Evolutionary conservation across 2,888 invertebrate species (phyloP), one percentile per base, ranked within the genome.

Genomic region (Monochamus alternatus): DNA sequence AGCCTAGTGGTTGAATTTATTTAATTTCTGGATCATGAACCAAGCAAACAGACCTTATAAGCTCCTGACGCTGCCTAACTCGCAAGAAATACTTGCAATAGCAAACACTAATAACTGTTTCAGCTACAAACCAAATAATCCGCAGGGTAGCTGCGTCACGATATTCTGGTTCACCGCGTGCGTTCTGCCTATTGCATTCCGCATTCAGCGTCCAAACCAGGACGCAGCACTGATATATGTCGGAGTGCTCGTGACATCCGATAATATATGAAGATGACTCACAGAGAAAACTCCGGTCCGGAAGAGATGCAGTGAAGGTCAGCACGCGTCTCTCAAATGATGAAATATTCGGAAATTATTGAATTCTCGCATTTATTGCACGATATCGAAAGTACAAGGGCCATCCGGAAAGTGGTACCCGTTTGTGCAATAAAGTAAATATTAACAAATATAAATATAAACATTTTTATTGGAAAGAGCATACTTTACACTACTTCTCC

Each of bases 231-330:
- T 86, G 86, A 86, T 86, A 84, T 85, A 86, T 86, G 82, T 80
- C 79, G 81, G 59, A 77, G 79, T 86, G 85, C 73, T 76, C 76
- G 74, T 85, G 86, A 86, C 86, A 83, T 84, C 83, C 83, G 85
- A 85, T 85, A 84, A 86, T 84, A 83, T 86, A 85, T 85, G 84
- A 83, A 81, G 84, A 85, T 86, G 86, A 86, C 82, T 86, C 86
- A 85, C 78, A 55, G 65, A 60, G 59, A 55, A 75, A 73, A 62
- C 64, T 73, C 66, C 74, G 73, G 60, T 70, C 73, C 60, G 51
- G 75, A 71, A 71, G 71, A 70, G 63, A 44, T 22, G 62, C 43
- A 43, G 12, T 47, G 30, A 62, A 38, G 38, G 38, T 38, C 38
- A 38, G 7, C 38, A 38, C 38, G 38, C 38, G 38, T 38, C 2